A percentile compares a stretch with the other conserved stretches of the same genome.
phyloP scores from a whole-genome alignment of 2,797 vertebrate genomes.

The Chiropotes sagulatus region DNA sequence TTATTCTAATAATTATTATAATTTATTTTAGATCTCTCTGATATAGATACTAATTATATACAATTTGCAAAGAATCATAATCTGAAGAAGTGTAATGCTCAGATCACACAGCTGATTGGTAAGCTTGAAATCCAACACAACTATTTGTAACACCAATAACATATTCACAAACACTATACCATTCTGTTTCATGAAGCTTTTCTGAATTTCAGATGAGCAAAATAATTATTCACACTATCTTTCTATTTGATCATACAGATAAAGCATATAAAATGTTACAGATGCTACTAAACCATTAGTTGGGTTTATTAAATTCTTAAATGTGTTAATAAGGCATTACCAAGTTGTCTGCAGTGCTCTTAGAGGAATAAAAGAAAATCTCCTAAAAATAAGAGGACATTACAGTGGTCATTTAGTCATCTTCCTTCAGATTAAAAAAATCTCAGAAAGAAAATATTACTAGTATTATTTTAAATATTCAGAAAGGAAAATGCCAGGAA shows the following conservation, averaged over 20 bases:
- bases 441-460: not conserved
- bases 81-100: not conserved
- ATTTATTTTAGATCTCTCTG: not conserved
- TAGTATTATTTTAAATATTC: constrained; percentile 14
- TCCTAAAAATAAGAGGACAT: not conserved
- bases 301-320: not conserved
- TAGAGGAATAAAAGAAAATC: not conserved
- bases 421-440: not conserved
- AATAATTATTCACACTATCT: not conserved
- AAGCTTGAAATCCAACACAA: not conserved
- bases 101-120: not conserved
- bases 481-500: not conserved
- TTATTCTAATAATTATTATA: not conserved
- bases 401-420: not conserved
- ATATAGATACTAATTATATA: not conserved
- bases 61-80: not conserved
- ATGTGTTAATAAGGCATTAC: not conserved
- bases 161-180: not conserved
- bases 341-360: not conserved
- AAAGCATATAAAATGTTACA: not conserved
- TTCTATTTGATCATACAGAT: not conserved
- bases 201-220: not conserved
- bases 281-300: not conserved
- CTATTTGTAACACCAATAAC: not conserved
- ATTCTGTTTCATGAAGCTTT: not conserved